Conservation (phyloP, 2,113 vertebrate species). For the Entosphenus tridentatus region DNA sequence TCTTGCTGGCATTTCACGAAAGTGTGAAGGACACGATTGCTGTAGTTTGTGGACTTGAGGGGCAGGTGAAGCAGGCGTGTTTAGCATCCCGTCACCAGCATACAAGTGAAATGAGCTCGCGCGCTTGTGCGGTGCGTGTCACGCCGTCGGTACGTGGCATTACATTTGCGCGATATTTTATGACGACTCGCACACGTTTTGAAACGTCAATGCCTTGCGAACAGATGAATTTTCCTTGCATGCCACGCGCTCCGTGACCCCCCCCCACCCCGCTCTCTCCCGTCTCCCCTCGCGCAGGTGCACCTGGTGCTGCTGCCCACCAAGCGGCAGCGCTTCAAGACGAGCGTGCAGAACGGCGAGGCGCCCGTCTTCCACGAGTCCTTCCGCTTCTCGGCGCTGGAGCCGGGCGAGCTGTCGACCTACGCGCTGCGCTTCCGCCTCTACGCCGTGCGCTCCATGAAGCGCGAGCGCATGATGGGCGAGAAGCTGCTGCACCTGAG, state of each 20-base stretch:
- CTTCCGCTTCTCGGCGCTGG: slow-evolving; percentile 47
- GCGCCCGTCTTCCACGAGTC: slow-evolving; percentile 48
- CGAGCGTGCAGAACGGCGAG: slow-evolving; percentile 41
- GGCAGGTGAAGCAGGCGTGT: no score
- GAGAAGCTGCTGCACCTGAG: slow-evolving; percentile 49
- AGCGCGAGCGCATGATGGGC: slow-evolving; percentile 69
- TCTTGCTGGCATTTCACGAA: no score
- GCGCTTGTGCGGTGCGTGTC: no score
- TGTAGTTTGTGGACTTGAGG: no score
- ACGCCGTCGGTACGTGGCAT: no score
- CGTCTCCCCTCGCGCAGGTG: slow-evolving; percentile 37
- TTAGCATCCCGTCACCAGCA: no score
- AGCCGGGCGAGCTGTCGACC: slow-evolving; percentile 29
- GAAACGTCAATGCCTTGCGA: no score
- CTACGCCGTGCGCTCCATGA: slow-evolving; percentile 51
- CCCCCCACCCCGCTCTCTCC: background rate
- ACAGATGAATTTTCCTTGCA: background rate
- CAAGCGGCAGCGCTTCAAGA: slow-evolving; percentile 68
- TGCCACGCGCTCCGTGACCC: background rate
- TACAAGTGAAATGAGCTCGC: no score
- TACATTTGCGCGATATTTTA: no score
- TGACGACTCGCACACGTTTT: no score
- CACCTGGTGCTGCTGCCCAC: slow-evolving; percentile 54
- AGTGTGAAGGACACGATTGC: no score
- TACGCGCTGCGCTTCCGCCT: slow-evolving; percentile 58